Conservation (phyloP, 2,888 invertebrate species). For the Latheticus oryzae region DNA sequence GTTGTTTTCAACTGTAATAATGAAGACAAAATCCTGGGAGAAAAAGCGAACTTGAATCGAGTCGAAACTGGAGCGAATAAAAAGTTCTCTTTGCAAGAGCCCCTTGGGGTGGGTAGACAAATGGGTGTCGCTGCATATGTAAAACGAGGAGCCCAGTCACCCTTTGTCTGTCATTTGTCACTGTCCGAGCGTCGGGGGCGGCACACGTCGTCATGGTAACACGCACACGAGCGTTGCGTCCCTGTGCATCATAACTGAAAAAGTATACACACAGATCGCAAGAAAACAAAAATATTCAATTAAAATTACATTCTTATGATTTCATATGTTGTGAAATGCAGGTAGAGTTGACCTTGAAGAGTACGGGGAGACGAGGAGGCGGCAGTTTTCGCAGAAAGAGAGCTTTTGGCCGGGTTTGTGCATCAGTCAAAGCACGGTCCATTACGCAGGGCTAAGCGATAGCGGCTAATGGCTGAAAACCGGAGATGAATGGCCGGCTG, state of each 20-base stretch:
- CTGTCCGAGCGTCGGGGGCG: conserved; percentile 63
- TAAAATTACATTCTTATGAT: conserved; percentile 16
- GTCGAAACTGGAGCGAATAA: conserved; percentile 38
- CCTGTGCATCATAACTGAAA: conserved; percentile 43
- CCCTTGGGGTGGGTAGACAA: conserved; percentile 62
- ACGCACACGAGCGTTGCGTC: conserved; percentile 53
- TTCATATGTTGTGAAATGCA: conserved; percentile 4
- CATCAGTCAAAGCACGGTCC: conserved; percentile 60
- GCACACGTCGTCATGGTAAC: conserved; percentile 62
- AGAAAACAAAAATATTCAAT: conserved; percentile 6
- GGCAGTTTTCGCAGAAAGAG: conserved; percentile 18
- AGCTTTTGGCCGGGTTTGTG: conserved; percentile 48
- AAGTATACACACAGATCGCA: conserved; percentile 24
- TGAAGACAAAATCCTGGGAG: conserved; percentile 12
- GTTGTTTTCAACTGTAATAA: conserved; percentile 4
- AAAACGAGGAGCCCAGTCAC: conserved; percentile 66
- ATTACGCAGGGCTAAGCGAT: conserved; percentile 63
- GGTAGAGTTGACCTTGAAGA: conserved; percentile 22
- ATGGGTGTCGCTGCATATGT: conserved; percentile 68
- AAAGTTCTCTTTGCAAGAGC: conserved; percentile 33
- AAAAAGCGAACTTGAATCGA: conserved; percentile 33
- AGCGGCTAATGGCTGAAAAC: conserved; percentile 65
- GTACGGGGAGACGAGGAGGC: conserved; percentile 24
- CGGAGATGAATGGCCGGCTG: conserved; percentile 64
- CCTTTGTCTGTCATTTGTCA: conserved; percentile 67